phyloP scores from a whole-genome alignment of 2,113 vertebrate species.

The Pheucticus melanocephalus region DNA sequence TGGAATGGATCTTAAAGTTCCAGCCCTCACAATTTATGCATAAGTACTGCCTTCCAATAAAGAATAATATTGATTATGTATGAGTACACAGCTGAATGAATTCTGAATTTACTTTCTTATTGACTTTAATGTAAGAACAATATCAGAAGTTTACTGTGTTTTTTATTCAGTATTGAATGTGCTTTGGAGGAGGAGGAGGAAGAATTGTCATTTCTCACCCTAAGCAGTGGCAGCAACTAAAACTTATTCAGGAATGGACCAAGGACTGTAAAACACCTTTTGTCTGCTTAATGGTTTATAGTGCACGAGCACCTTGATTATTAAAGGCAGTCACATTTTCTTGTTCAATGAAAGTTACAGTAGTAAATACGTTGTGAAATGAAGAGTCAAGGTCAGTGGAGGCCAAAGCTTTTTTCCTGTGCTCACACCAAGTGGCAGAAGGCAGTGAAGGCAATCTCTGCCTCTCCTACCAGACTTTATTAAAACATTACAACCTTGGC shows the following conservation, averaged over 20 bases:
- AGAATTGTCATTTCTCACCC: not conserved
- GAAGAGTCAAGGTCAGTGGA: constrained; percentile 45
- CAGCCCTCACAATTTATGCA: not conserved
- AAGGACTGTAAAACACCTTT: constrained; percentile 42
- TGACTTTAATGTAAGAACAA: not conserved
- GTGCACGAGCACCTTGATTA: constrained; percentile 48
- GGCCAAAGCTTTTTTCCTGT: not conserved
- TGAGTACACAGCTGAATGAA: not conserved
- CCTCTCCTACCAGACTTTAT: constrained; percentile 38
- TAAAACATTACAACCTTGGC: constrained; percentile 58
- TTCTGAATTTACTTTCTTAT: not conserved
- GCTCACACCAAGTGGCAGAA: not conserved
- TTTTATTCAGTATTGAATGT: constrained; percentile 16
- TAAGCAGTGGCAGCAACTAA: not conserved
- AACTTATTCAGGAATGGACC: constrained; percentile 47
- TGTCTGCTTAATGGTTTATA: constrained; percentile 54
- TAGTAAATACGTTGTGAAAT: constrained; percentile 41
- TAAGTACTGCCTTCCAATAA: not conserved
- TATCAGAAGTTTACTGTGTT: not conserved
- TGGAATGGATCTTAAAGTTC: not conserved
- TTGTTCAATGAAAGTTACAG: constrained; percentile 37
- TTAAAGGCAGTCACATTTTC: constrained; percentile 52
- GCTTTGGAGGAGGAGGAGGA: not conserved
- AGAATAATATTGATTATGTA: not conserved
- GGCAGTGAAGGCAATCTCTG: not conserved